Base-by-base conservation (phyloP, 2,888 invertebrate species). In the Dryococelus australis region DNA sequence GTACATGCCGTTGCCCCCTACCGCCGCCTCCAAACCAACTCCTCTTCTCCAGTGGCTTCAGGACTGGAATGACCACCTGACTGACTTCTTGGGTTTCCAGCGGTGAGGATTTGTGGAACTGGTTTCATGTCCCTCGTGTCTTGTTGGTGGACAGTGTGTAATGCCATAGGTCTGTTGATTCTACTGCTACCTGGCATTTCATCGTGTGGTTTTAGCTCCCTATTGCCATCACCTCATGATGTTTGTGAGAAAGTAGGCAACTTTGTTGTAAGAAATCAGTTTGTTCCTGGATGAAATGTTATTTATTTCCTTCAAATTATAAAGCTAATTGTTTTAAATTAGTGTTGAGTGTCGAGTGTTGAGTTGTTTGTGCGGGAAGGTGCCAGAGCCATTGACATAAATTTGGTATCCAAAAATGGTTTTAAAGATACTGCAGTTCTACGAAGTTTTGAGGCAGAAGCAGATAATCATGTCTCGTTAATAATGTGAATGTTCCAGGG, bases 81-180 rank as follows among this genome's bases (percentile, higher is more conserved):
- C 96, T 90, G 96, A 96, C 92, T 95, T 96, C 90, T 94, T 96
- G 90, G 96, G 96, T 89, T 96, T 95, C 90, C 94, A 94, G 88
- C 93, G 94, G 85, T 87, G 86, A 87, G 87, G 51, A 16, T 47
- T n/a, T n/a, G 85, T 12, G 26, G 20, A n/a, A 2, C 43, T 43
- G 43, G 20, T 4, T 47, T 35, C n/a, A 28, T 47, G 0, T 47
- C 47, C 16, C 47, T 47, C 47, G 47, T 6, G 47, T 47, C 12
- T 3, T 5, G 47, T 16, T 6, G 47, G 8, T 1, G 47, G 47
- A 47, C 47, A 1, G 10, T 47, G 16, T 47, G 0, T 47, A 1
- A 13, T 16, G 2, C 47, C 47, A 6, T 47, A 13, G 47, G 47
- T 47, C 47, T 16, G 16, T 47, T 6, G 47, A 9, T 65, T 65